Conservation (phyloP, 2,113 vertebrate genomes). For the Phasianus colchicus region DNA sequence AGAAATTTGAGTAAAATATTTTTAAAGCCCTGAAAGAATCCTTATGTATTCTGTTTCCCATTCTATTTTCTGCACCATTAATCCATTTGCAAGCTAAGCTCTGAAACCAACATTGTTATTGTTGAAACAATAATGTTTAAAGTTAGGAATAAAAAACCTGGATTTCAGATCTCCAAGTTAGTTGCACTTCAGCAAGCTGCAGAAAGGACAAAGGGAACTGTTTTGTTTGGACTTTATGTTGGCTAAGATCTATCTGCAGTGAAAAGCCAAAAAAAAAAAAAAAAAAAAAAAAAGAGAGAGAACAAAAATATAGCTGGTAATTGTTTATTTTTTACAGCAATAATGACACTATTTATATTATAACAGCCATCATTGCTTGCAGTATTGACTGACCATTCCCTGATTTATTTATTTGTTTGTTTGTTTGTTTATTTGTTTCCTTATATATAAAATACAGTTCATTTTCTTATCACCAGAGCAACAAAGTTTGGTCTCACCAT, state of each 20-base stretch:
- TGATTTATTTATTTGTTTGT: neutral
- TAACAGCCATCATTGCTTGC: neutral
- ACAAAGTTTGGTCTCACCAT: neutral
- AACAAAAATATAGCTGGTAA: neutral
- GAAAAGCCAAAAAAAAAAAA: neutral
- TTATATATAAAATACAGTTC: neutral
- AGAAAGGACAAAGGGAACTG: neutral
- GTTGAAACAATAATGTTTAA: neutral
- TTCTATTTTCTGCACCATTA: slow-evolving; percentile 50
- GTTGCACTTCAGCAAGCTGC: neutral
- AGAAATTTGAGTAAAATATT: slow-evolving; percentile 16
- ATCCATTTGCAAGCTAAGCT: slow-evolving; percentile 16
- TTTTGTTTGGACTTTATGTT: neutral
- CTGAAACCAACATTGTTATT: neutral
- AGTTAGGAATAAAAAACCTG: neutral
- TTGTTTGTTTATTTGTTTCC: neutral
- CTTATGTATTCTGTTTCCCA: neutral
- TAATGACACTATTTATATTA: neutral
- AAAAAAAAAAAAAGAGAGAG: too few relatives aligned
- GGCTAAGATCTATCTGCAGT: neutral
- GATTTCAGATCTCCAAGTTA: neutral
- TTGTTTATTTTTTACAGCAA: neutral
- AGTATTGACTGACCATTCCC: neutral
- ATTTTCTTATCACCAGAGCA: neutral
- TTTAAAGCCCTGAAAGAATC: neutral